Conservation (phyloP, 2,888 invertebrate genomes). For the Sussaba pulchella region DNA sequence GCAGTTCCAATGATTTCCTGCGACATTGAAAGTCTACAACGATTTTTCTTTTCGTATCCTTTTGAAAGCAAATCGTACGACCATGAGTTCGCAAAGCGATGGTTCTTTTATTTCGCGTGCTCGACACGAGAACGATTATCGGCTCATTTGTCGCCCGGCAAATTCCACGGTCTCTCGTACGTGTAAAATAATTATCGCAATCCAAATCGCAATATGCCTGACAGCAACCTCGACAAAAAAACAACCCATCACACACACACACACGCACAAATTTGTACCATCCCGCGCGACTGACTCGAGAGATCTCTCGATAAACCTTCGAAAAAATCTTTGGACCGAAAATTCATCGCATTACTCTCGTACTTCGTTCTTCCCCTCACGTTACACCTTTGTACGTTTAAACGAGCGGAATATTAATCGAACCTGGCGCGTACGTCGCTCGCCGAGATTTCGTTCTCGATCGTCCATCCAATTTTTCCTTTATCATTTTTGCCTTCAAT, state of each 20-base stretch:
- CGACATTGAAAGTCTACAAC: too few species aligned
- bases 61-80: too few species aligned
- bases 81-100: not conserved
- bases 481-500: constrained; percentile 15
- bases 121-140: constrained; percentile 24
- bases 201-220: constrained; percentile 7
- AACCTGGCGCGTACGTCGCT: constrained; percentile 59
- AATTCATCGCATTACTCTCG: constrained; percentile 37
- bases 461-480: constrained; percentile 18
- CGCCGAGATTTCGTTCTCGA: constrained; percentile 42
- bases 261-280: not conserved
- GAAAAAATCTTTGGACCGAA: too few species aligned
- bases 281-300: not conserved
- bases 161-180: constrained; percentile 16
- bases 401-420: constrained; percentile 60
- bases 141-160: constrained; percentile 29
- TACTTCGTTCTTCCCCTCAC: not conserved
- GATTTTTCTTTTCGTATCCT: too few species aligned
- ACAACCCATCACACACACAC: too few species aligned
- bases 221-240: too few species aligned
- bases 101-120: constrained; percentile 1
- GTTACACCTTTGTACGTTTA: constrained; percentile 32
- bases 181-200: constrained; percentile 21
- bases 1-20: too few species aligned
- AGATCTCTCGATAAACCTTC: constrained; percentile 28